Evolutionary conservation across 2,888 invertebrate species (phyloP).

Genomic region (Melanostoma scalare): DNA sequence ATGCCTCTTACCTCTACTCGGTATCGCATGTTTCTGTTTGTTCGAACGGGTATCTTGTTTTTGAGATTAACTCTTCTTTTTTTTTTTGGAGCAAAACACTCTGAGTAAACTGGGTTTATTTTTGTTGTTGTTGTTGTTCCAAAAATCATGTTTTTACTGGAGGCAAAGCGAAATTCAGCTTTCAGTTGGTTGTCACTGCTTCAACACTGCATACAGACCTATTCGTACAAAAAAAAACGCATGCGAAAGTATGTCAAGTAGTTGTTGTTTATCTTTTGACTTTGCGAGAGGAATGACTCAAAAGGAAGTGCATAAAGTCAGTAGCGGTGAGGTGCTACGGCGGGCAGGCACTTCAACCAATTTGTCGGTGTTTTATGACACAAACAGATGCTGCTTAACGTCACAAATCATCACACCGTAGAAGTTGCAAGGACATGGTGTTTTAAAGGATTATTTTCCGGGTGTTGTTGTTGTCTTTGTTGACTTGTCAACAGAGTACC

Average conservation of each 20-base stretch:
- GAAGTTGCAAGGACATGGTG: constrained; percentile 48
- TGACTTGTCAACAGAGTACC: too few species aligned
- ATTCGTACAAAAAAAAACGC: constrained; percentile 26
- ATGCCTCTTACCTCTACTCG: constrained; percentile 19
- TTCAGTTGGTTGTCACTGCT: constrained; percentile 5
- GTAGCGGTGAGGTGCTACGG: constrained; percentile 37
- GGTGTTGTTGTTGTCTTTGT: too few species aligned
- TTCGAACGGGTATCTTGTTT: not conserved
- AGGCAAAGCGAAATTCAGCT: constrained; percentile 38
- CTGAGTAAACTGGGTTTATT: constrained; percentile 34
- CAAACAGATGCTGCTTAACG: constrained; percentile 60
- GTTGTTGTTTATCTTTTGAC: constrained; percentile 65
- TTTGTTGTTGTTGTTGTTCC: constrained; percentile 12
- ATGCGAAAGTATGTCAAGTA: constrained; percentile 66
- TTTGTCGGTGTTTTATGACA: constrained; percentile 60
- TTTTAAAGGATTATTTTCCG: too few species aligned
- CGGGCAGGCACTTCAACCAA: constrained; percentile 51
- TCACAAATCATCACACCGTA: constrained; percentile 44
- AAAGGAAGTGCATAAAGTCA: constrained; percentile 48
- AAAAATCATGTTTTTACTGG: constrained; percentile 44
- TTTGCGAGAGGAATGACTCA: constrained; percentile 24
- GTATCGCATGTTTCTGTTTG: constrained; percentile 9
- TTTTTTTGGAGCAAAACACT: constrained; percentile 26
- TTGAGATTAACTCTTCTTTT: not conserved
- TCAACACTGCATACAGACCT: not conserved